These are phyloP conservation scores for Drosophila maculinotata DNA, from an alignment of 2,888 invertebrate genomes.

Conservation along the genomic window DNA sequence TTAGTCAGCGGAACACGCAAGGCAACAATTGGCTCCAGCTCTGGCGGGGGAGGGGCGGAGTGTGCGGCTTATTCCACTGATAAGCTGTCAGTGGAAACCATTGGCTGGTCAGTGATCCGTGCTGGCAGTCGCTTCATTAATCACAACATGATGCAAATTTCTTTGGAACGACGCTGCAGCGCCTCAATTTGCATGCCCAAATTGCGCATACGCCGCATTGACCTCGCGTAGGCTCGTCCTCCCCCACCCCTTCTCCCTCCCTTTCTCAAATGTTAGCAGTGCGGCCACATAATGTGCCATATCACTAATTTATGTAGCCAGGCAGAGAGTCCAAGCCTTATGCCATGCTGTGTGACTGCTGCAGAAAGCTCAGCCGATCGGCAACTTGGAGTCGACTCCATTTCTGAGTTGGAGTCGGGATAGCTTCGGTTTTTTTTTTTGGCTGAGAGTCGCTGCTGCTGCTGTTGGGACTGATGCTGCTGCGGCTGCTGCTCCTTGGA, in stretches of 20 bases:
- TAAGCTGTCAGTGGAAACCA: conserved; percentile 71
- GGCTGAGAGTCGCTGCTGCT: conserved; percentile 19
- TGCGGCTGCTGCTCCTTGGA: conserved; percentile 68
- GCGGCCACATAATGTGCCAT: conserved; percentile 73
- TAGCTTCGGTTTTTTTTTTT: conserved; percentile 27
- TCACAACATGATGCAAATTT: conserved; percentile 78
- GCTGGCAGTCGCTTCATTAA: conserved; percentile 72
- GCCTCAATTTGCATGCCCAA: conserved; percentile 54
- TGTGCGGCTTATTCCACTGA: conserved; percentile 38
- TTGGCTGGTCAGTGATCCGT: conserved; percentile 57
- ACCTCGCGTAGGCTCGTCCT: conserved; percentile 50
- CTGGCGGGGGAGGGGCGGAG: background rate
- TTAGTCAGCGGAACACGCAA: conserved; percentile 79
- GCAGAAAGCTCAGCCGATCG: conserved; percentile 44
- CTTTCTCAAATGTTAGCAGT: conserved; percentile 3
- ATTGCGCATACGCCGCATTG: conserved; percentile 77
- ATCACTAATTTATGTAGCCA: conserved; percentile 76
- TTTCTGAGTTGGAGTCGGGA: conserved; percentile 11
- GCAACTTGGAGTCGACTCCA: conserved; percentile 21
- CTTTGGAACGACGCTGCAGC: conserved; percentile 55
- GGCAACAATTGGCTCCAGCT: conserved; percentile 69
- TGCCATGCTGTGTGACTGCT: conserved; percentile 61
- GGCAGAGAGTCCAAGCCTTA: conserved; percentile 14
- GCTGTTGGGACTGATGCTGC: conserved; percentile 21
- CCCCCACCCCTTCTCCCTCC: conserved; percentile 6